Evolutionary conservation across 2,888 invertebrate genomes (phyloP).

Genomic region (Periphyllus acericola): DNA sequence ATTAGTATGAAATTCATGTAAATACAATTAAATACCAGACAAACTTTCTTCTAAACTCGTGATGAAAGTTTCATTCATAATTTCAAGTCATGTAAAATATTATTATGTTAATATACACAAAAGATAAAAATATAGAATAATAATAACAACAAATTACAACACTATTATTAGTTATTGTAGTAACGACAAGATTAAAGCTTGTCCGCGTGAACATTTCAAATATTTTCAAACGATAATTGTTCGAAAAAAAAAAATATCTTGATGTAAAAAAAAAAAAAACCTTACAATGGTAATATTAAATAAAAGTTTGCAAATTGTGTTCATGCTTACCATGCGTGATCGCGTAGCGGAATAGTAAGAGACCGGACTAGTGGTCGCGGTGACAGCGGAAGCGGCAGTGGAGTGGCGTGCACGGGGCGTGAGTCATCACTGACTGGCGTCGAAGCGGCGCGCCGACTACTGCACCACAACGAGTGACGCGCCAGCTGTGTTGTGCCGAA

Average conservation of each 20-base stretch:
- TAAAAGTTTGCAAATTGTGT: background rate
- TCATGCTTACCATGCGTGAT: constrained; percentile 51
- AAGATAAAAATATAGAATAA: no score
- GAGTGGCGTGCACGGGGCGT: background rate
- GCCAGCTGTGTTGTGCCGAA: background rate
- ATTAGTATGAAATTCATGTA: no score
- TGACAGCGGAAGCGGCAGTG: background rate
- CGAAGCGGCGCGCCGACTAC: background rate
- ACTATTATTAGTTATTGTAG: no score
- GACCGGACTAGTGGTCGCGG: background rate
- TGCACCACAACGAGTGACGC: background rate
- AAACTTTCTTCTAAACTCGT: no score
- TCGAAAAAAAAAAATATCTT: background rate
- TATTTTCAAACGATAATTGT: background rate
- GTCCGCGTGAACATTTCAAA: background rate
- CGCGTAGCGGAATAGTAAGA: background rate
- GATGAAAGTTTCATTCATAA: no score
- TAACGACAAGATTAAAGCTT: background rate
- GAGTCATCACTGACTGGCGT: constrained; percentile 32
- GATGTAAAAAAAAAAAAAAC: constrained; percentile 16
- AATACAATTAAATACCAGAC: no score
- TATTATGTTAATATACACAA: no score
- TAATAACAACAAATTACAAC: no score
- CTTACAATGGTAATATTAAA: background rate
- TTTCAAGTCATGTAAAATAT: no score